Evolutionary conservation across 2,113 vertebrate species (phyloP).

Genomic region (Scomber colias): DNA sequence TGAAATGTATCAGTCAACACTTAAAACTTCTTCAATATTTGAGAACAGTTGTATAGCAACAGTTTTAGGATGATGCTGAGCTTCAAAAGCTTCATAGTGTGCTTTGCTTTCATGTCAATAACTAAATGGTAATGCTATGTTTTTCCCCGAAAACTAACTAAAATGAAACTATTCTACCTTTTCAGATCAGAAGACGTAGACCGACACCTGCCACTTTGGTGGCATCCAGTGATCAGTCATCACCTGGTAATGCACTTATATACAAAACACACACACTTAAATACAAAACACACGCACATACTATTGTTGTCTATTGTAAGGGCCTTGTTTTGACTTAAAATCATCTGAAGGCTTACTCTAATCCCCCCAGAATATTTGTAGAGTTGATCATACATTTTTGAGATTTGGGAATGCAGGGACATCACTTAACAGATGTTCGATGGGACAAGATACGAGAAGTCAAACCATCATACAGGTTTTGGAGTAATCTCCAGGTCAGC

Average conservation of each 20-base stretch:
- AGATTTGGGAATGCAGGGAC: no score
- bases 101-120: not conserved
- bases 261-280: not conserved
- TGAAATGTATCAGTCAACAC: not conserved
- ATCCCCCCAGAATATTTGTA: not conserved
- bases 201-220: constrained; percentile 94
- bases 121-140: not conserved
- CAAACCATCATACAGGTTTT: not conserved
- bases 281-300: not conserved
- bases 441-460: no score
- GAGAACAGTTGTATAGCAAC: not conserved
- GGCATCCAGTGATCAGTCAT: constrained; percentile 94
- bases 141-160: not conserved
- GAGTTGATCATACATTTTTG: not conserved
- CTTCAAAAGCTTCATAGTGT: not conserved
- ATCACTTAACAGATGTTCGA: no score
- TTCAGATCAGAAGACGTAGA: constrained; percentile 92
- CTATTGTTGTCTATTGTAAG: not conserved
- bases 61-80: not conserved
- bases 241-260: constrained; percentile 86
- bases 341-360: not conserved
- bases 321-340: not conserved
- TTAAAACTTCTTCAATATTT: not conserved
- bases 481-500: no score
- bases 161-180: constrained; percentile 31